phyloP scores from a whole-genome alignment of 2,888 invertebrate species.

The Antheraea yamamai region DNA sequence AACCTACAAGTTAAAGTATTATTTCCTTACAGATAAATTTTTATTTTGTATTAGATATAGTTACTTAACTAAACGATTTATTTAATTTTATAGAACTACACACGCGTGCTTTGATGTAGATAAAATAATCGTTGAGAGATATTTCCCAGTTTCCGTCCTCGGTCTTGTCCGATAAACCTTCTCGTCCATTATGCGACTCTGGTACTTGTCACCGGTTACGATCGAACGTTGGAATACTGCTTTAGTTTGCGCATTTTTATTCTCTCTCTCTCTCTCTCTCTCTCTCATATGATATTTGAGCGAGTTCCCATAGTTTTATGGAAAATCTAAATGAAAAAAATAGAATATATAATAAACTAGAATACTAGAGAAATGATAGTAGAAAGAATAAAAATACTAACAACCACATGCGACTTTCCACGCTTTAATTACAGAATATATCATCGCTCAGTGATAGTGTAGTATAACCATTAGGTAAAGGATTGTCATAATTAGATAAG shows the following conservation, averaged over 20 bases:
- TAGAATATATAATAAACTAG: too few relatives aligned
- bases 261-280: background rate
- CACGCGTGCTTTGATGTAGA: background rate
- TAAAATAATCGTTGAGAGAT: slow-evolving; percentile 39
- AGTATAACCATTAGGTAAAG: too few relatives aligned
- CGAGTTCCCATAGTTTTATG: too few relatives aligned
- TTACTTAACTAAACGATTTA: background rate
- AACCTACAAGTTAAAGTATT: background rate
- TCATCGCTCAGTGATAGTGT: too few relatives aligned
- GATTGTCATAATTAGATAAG: too few relatives aligned
- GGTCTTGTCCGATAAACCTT: slow-evolving; percentile 49
- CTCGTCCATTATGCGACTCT: slow-evolving; percentile 59
- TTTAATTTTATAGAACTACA: background rate
- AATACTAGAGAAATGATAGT: too few relatives aligned
- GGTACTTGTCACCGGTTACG: slow-evolving; percentile 76
- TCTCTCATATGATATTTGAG: background rate
- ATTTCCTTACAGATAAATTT: background rate
- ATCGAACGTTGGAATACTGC: slow-evolving; percentile 57
- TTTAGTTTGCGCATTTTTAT: background rate
- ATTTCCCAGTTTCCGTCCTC: slow-evolving; percentile 49
- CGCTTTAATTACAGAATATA: too few relatives aligned
- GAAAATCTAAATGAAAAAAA: too few relatives aligned
- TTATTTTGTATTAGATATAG: background rate
- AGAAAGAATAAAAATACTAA: too few relatives aligned
- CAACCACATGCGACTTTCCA: too few relatives aligned